These are phyloP conservation scores for Anoplius nigerrimus DNA, from an alignment of 2,888 invertebrate genomes.

Conservation along the genomic window DNA sequence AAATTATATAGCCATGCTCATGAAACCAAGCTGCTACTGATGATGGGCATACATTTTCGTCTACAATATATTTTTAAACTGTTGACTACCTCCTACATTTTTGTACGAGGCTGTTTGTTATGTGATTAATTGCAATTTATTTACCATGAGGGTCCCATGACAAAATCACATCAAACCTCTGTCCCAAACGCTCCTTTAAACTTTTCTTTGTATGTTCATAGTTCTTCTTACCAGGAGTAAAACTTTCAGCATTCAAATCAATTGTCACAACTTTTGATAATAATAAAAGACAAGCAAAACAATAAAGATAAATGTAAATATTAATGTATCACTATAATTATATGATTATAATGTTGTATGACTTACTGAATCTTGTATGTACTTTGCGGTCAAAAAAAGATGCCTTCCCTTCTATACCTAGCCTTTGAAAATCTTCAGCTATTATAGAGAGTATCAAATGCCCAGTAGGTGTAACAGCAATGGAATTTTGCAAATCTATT, in stretches of 20 bases:
- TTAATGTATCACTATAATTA: too few relatives aligned
- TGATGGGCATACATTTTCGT: constrained; percentile 77
- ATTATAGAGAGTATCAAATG: constrained; percentile 76
- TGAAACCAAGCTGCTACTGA: constrained; percentile 79
- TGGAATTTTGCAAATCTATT: constrained; percentile 77
- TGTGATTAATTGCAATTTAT: constrained; percentile 20
- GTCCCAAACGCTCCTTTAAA: constrained; percentile 69
- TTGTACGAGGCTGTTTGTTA: too few relatives aligned
- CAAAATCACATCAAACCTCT: constrained; percentile 75
- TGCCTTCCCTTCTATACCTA: constrained; percentile 77
- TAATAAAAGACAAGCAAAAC: not conserved
- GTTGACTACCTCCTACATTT: constrained; percentile 7
- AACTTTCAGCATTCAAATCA: constrained; percentile 75
- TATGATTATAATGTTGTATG: constrained; percentile 10
- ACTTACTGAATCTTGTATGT: constrained; percentile 77
- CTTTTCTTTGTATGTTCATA: constrained; percentile 73
- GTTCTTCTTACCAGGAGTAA: constrained; percentile 75
- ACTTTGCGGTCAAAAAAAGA: constrained; percentile 73
- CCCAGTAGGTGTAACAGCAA: constrained; percentile 76
- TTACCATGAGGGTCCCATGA: constrained; percentile 77
- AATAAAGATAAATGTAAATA: too few relatives aligned
- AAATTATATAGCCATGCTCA: constrained; percentile 74
- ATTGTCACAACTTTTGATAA: constrained; percentile 75
- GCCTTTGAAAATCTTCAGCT: constrained; percentile 76
- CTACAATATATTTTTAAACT: constrained; percentile 53